phyloP scores from a whole-genome alignment of 2,797 vertebrate species.

The Acanthurus tractus region DNA sequence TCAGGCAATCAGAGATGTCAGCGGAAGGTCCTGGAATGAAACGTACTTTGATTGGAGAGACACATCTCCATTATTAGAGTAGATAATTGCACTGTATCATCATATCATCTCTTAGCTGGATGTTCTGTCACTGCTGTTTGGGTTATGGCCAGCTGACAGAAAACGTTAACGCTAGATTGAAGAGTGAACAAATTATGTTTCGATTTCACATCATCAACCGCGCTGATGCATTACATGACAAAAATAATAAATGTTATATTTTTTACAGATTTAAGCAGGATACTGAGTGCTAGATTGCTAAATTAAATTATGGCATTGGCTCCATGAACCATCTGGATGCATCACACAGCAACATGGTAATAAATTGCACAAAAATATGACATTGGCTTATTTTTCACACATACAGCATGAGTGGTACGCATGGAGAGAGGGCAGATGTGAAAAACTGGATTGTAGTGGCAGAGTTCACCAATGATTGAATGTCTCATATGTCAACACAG shows the following conservation, averaged over 20 bases:
- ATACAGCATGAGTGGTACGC: background rate
- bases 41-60: conserved; percentile 52
- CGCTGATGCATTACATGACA: background rate
- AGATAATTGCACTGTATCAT: conserved; percentile 61
- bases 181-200: conserved; percentile 7
- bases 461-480: conserved; percentile 23
- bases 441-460: conserved; percentile 6
- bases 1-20: conserved; percentile 65
- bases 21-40: conserved; percentile 50
- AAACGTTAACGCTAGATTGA: conserved; percentile 18
- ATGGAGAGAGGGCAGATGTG: conserved; percentile 1
- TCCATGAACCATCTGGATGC: background rate
- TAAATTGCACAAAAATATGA: conserved; percentile 16
- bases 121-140: conserved; percentile 7
- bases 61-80: conserved; percentile 61
- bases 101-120: conserved; percentile 37
- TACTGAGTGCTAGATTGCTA: conserved; percentile 19
- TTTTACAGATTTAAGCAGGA: conserved; percentile 13
- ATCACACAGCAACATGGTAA: background rate
- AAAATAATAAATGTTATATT: background rate
- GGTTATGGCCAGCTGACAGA: conserved; percentile 20
- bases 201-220: conserved; percentile 5
- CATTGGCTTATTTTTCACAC: conserved; percentile 16
- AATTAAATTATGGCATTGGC: background rate
- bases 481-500: background rate